Conservation (phyloP, 2,797 vertebrate genomes). For the Picus viridis region DNA sequence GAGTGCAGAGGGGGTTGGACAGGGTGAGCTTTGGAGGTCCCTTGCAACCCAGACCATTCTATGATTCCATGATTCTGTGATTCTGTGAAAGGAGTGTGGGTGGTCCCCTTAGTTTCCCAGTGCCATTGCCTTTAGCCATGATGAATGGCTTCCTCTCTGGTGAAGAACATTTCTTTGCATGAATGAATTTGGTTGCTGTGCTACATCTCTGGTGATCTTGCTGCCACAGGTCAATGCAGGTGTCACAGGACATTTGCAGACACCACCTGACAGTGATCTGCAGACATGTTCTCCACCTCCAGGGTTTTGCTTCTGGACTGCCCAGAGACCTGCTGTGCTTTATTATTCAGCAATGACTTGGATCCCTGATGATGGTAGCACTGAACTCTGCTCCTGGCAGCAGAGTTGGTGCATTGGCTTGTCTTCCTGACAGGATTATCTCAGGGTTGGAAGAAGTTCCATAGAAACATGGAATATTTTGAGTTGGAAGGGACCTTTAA, state of each 20-base stretch:
- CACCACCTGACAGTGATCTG: background rate
- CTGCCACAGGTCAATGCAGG: background rate
- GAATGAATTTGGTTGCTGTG: background rate
- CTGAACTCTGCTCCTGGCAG: background rate
- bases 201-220: background rate
- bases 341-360: background rate
- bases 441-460: background rate
- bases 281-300: background rate
- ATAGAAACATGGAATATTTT: background rate
- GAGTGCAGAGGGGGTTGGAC: no score
- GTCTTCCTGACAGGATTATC: background rate
- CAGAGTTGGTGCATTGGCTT: background rate
- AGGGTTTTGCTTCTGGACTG: background rate
- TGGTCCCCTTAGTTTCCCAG: background rate
- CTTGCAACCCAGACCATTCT: no score
- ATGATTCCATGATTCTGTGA: no score
- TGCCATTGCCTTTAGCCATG: background rate
- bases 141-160: background rate
- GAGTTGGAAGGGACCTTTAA: no score
- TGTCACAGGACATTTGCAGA: background rate
- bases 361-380: background rate
- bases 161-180: background rate
- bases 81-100: background rate
- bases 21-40: no score
- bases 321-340: background rate